Base-by-base conservation (phyloP, 2,113 vertebrate genomes). In the Sorex araneus region DNA sequence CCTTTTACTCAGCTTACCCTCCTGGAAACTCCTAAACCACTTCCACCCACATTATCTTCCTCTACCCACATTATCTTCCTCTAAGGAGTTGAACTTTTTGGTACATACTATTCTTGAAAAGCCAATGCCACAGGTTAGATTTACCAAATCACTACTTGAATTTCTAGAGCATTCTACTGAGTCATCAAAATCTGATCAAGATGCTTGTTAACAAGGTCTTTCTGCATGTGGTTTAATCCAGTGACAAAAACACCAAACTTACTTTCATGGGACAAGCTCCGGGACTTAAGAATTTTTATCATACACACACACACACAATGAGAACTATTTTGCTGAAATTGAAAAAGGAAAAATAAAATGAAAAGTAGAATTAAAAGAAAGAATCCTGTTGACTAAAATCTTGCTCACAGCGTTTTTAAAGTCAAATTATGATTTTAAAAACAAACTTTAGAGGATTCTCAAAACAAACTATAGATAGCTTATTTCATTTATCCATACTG, bases 191-290 rank as follows among this genome's bases (percentile, higher is more conserved):
- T 98, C 83, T 98, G 43, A 98, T 97, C 66, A 98, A 98, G 71
- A 98, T 98, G 92, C 97, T 99, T 36, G 97, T 98, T 47, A 98
- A 98, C 95, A 98, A 98, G 94, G 98, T 98, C 40, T 97, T 99
- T 36, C 97, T 99, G 0, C 98, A 98, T 97, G 98, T 98, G 88
- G 98, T 98, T 73, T 98, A 98, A 87, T 98, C 97, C 2, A 98
- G 98, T 9, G 97, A 98, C 74, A 98, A 98, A 97, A 98, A 98
- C 96, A 98, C 97, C 0, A 98, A 98, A 93, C 96, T 98, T 91
- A 98, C 98, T 0, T 97, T 98, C 2, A 98, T 98, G 98, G 98
- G 97, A 85, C 79, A 94, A 64, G 97, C 98, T 32, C 98, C 98
- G 84, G 95, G 97, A 0, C 96, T 99, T 84, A 99, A 98, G 98